These are phyloP conservation scores for Lycocerus yunnanus DNA, from an alignment of 2,888 invertebrate species.

Conservation along the genomic window DNA sequence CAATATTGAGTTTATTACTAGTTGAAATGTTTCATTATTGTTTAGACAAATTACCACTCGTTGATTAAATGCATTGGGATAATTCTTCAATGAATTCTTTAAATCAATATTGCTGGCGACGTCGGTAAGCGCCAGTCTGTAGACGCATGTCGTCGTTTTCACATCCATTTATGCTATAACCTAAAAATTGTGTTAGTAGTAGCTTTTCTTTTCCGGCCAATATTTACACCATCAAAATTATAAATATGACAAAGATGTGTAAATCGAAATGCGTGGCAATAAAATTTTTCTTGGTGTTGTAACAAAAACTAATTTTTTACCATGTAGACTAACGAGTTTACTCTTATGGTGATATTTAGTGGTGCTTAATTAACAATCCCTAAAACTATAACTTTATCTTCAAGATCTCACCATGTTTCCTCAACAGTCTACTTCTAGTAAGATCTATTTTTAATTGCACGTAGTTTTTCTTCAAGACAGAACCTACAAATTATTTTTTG, in stretches of 20 bases:
- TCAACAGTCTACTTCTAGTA: conserved; percentile 50
- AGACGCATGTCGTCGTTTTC: conserved; percentile 46
- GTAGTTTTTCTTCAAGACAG: too few species aligned
- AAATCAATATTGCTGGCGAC: conserved; percentile 37
- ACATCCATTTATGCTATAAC: conserved; percentile 45
- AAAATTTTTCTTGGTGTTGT: conserved; percentile 16
- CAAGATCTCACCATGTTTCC: conserved; percentile 48
- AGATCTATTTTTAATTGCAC: not conserved
- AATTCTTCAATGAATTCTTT: conserved; percentile 21
- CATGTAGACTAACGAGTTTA: conserved; percentile 34
- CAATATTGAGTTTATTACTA: not conserved
- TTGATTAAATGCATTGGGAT: conserved; percentile 3
- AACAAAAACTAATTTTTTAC: conserved; percentile 8
- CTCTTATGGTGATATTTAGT: conserved; percentile 37
- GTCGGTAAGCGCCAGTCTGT: conserved; percentile 47
- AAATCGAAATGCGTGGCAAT: not conserved
- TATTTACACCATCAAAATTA: not conserved
- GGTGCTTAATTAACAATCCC: conserved; percentile 32
- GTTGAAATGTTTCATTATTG: not conserved
- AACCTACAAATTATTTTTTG: not conserved
- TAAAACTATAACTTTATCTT: conserved; percentile 33
- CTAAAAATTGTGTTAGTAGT: conserved; percentile 39
- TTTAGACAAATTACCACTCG: not conserved
- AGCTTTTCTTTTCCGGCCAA: not conserved
- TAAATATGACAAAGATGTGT: not conserved